Evolutionary conservation across 2,888 invertebrate genomes (phyloP), one percentile per base, ranked within the genome.

Genomic region (Drosophila austrosaltans): DNA sequence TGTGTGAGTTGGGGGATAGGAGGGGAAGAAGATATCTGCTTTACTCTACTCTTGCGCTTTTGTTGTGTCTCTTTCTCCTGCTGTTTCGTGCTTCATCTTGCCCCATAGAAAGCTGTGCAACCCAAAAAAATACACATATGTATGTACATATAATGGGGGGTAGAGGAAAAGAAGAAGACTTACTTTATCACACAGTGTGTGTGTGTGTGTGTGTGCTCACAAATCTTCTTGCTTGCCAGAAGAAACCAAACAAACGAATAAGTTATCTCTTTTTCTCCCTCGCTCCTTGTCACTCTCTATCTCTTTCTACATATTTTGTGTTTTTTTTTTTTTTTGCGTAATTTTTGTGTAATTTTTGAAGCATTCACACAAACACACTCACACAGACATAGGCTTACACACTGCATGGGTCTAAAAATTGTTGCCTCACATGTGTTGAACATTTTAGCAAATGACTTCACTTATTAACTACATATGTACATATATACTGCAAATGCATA

Each of bases 371-470:
- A 48, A 3, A 48, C 22, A 48, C 22, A 48, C 3, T 10, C 2
- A 39, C 10, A 39, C 8, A 48, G 10, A 2, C 44, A 22, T 7
- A 48, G 44, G 22, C 36, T 57, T 57, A n/a, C 12, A 22, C 63
- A 56, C 53, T 69, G 61, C 58, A 62, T 53, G 53, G 53, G 58
- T 65, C 64, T 64, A 63, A 56, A 63, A 56, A 56, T 63, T 64
- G 36, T 53, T 79, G 81, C 66, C 67, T 61, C 78, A 82, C 77
- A 85, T 85, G 75, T 81, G 71, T 60, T 71, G 66, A 77, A 81
- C 77, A 82, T 86, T 89, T 87, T 80, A 78, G 82, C 89, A 91
- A 90, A 91, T 88, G 89, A 90, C 91, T 91, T 90, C 82, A 90
- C 87, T 81, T 78, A 76, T 75, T 75, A 73, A 76, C 74, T 76